Percentiles rank a stretch among this genome's conserved stretches.
These are phyloP conservation scores for Trichoplusia ni DNA, from an alignment of 1,140 invertebrate genomes.

Conservation along the genomic window DNA sequence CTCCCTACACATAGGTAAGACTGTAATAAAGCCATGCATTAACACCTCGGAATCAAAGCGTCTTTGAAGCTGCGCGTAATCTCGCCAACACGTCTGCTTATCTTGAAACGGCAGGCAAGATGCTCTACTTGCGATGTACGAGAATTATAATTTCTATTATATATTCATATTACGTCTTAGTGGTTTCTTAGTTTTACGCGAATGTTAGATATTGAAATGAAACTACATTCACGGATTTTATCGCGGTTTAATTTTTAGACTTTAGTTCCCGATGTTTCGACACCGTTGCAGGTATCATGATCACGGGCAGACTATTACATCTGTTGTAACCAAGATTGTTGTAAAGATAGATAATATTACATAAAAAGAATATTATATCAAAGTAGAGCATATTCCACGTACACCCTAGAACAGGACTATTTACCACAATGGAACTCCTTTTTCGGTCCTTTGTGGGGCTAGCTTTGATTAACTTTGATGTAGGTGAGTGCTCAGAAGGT, in stretches of 20 bases:
- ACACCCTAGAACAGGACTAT: slow-evolving; percentile 40
- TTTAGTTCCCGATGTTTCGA: too few relatives aligned
- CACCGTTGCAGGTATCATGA: too few relatives aligned
- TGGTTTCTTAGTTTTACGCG: too few relatives aligned
- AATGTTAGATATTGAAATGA: too few relatives aligned
- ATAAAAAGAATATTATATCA: not conserved
- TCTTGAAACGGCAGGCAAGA: slow-evolving; percentile 19
- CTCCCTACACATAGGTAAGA: slow-evolving; percentile 13
- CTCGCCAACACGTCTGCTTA: slow-evolving; percentile 42
- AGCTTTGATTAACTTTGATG: slow-evolving; percentile 78
- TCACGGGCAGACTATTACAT: too few relatives aligned
- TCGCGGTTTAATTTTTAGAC: too few relatives aligned
- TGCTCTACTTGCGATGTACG: slow-evolving; percentile 46
- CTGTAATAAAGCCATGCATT: slow-evolving; percentile 49
- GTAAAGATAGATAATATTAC: too few relatives aligned
- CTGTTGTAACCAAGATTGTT: too few relatives aligned
- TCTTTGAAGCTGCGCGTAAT: slow-evolving; percentile 69
- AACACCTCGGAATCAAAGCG: slow-evolving; percentile 63
- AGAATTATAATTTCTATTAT: too few relatives aligned
- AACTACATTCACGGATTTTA: too few relatives aligned
- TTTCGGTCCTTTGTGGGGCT: slow-evolving; percentile 65
- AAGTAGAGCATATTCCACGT: slow-evolving; percentile 46
- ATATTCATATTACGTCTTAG: too few relatives aligned
- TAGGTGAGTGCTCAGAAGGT: slow-evolving; percentile 59
- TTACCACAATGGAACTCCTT: slow-evolving; percentile 70